Evolutionary conservation across 2,797 vertebrate species (phyloP), one percentile per base, ranked within the genome.

Genomic region (Tokudaia tokunoshimensis): DNA sequence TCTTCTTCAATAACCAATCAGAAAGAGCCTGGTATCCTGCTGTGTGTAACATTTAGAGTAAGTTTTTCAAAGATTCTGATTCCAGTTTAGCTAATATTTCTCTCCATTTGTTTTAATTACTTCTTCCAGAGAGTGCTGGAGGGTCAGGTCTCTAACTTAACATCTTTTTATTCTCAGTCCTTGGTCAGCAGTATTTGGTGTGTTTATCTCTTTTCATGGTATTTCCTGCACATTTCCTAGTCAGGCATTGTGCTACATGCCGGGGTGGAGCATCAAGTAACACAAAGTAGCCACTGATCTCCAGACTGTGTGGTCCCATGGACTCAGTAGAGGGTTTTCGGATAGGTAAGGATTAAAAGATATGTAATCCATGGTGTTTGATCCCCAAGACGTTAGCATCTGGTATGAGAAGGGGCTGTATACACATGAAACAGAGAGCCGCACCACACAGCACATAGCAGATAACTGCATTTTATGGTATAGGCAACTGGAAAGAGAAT

Each of bases 111-210:
- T 63, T 96, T 87, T 63, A 78, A 52, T 86, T 93, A 47, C 95
- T 93, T 97, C 55, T 86, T 80, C 80, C 50, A 65, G 95, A 41
- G 93, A 94, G 91, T 96, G 82, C 94, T 94, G 0, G 72, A 96
- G 91, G 57, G 92, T 96, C 31, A 59, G 15, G 20, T 87, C 78
- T 97, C 29, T 80, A 24, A 47, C 70, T 17, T 97, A 34, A 34
- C 37, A 96, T 94, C 52, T 79, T 94, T 92, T 96, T 24, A 26
- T 91, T 93, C 50, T 86, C 20, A 47, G 2, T 84, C 20, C 75
- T 31, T 88, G 81, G 63, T 94, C 74, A 92, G 89, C 67, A 92
- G 63, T 55, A 41, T 0, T 61, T 61, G 90, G 7, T 74, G 70
- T 87, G 50, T 88, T 92, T 12, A 44, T 85, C 85, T 87, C 55